These are phyloP conservation scores for Umimayanthus kanabou DNA, from an alignment of 92 coral and sea anemone genomes.

Conservation along the genomic window DNA sequence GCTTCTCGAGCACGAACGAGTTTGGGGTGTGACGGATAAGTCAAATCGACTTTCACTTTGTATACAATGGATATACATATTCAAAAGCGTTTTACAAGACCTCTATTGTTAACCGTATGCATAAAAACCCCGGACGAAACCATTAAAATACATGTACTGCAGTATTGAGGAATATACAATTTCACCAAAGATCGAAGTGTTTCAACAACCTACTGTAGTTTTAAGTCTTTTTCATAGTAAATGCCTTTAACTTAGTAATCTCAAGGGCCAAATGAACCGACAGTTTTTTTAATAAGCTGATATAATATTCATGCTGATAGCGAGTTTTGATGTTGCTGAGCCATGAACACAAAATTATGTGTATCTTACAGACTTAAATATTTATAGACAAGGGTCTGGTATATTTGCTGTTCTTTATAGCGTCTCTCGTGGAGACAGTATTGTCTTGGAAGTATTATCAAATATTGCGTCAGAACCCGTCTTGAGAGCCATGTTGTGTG, in stretches of 20 bases:
- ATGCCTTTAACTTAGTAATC: background rate
- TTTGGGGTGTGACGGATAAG: slow-evolving; percentile 31
- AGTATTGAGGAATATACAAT: too few species aligned
- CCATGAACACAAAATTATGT: slow-evolving; percentile 19
- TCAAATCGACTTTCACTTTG: slow-evolving; percentile 5
- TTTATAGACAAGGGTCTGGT: background rate
- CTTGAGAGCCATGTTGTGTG: background rate
- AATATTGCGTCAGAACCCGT: background rate
- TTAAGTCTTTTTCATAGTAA: background rate
- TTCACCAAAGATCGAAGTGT: background rate
- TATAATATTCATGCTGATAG: slow-evolving; percentile 10
- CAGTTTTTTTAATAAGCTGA: background rate
- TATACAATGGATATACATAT: slow-evolving; percentile 32
- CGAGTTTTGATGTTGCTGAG: background rate
- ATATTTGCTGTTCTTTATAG: background rate
- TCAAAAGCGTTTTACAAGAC: slow-evolving; percentile 11
- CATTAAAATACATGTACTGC: background rate
- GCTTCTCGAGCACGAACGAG: background rate
- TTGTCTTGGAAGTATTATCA: background rate
- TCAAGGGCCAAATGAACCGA: background rate
- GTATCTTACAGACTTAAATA: background rate
- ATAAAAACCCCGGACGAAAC: background rate
- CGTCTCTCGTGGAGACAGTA: background rate
- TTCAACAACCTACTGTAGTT: background rate
- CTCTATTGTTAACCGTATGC: slow-evolving; percentile 12